These are phyloP conservation scores for Leptoteleia sp. DNA, from an alignment of 1,140 invertebrate species.

Conservation along the genomic window DNA sequence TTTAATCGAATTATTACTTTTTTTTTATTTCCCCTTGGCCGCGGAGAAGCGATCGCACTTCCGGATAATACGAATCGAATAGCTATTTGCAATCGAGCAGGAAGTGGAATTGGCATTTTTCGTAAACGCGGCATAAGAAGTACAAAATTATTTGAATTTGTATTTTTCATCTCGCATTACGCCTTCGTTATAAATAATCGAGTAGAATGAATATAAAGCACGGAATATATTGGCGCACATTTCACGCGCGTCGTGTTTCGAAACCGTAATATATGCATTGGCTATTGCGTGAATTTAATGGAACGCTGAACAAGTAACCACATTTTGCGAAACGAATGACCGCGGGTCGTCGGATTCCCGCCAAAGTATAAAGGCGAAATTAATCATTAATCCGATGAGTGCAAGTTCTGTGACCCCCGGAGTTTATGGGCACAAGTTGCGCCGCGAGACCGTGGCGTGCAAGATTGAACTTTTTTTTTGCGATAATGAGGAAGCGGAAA, in stretches of 20 bases:
- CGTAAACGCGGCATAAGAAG: constrained; percentile 13
- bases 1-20: no score
- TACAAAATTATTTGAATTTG: constrained; percentile 15
- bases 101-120: constrained; percentile 29
- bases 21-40: no score
- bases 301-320: constrained; percentile 25
- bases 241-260: constrained; percentile 6
- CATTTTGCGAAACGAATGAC: constrained; percentile 29
- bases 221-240: constrained; percentile 24
- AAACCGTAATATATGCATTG: constrained; percentile 28
- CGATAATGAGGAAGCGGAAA: constrained; percentile 33
- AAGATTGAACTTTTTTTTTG: constrained; percentile 36
- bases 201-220: constrained; percentile 46
- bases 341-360: constrained; percentile 13
- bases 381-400: constrained; percentile 51
- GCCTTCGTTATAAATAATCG: constrained; percentile 47
- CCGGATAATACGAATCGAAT: constrained; percentile 8
- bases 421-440: constrained; percentile 35
- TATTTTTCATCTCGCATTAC: constrained; percentile 19
- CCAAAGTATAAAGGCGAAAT: constrained; percentile 14
- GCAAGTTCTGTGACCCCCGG: constrained; percentile 12
- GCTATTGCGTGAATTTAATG: constrained; percentile 35
- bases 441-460: constrained; percentile 15
- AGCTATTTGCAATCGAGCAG: constrained; percentile 25
- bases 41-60: constrained; percentile 1